Evolutionary conservation across 2,888 invertebrate species (phyloP).

Genomic region (Drosophila prostipennis): DNA sequence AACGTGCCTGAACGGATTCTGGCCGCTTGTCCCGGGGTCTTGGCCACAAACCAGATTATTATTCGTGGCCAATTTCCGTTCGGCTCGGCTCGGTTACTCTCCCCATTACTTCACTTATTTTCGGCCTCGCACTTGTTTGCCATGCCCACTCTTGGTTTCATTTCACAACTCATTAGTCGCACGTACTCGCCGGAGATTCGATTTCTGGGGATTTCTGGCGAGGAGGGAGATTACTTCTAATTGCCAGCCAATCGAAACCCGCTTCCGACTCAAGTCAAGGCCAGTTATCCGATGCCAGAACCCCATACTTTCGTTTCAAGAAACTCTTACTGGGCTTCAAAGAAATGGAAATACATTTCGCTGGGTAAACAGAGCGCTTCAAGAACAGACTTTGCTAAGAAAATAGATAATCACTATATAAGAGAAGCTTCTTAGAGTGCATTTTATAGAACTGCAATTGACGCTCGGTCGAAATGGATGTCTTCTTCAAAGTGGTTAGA

Average conservation of each 20-base stretch:
- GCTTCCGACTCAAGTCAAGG: slow-evolving; percentile 27
- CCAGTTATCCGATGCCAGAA: neutral
- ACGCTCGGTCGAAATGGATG: neutral
- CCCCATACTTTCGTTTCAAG: neutral
- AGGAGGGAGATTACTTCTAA: slow-evolving; percentile 22
- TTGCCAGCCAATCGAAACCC: slow-evolving; percentile 17
- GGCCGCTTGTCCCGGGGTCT: slow-evolving; percentile 31
- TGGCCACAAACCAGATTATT: slow-evolving; percentile 71
- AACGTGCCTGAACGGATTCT: slow-evolving; percentile 74
- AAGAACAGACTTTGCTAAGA: neutral
- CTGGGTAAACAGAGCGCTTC: neutral
- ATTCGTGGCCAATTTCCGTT: slow-evolving; percentile 64
- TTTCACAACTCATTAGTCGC: slow-evolving; percentile 66
- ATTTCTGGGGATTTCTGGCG: slow-evolving; percentile 7
- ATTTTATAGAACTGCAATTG: neutral
- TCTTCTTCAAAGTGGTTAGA: neutral
- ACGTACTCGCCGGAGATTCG: slow-evolving; percentile 40
- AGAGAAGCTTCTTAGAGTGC: neutral
- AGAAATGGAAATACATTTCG: neutral
- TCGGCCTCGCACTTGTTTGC: slow-evolving; percentile 39
- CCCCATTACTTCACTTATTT: slow-evolving; percentile 52
- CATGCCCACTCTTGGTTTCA: slow-evolving; percentile 71
- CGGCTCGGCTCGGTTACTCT: slow-evolving; percentile 20
- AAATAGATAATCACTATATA: neutral
- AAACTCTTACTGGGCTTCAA: neutral